phyloP scores from a whole-genome alignment of 2,113 vertebrate species.

The Apodemus sylvaticus region DNA sequence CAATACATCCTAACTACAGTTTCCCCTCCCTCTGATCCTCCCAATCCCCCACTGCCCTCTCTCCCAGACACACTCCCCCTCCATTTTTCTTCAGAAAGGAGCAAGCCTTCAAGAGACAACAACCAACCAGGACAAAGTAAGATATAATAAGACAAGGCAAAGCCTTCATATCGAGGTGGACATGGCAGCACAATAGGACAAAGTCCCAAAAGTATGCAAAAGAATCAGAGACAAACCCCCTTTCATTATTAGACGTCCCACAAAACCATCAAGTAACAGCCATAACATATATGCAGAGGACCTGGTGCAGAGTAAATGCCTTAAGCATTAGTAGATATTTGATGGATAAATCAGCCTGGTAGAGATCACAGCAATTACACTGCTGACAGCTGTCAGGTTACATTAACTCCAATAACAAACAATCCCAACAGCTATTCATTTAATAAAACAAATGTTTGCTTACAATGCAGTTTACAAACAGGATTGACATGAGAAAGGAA shows the following conservation, averaged over 20 bases:
- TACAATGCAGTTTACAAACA: background rate
- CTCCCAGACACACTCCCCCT: fast-evolving
- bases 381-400: background rate
- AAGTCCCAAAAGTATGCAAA: background rate
- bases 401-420: background rate
- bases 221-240: background rate
- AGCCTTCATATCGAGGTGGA: background rate
- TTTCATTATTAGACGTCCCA: background rate
- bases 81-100: background rate
- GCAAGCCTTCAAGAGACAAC: background rate
- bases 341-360: background rate
- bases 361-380: background rate
- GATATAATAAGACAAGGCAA: background rate
- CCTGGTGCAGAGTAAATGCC: background rate
- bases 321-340: background rate
- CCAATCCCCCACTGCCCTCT: background rate
- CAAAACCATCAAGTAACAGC: background rate
- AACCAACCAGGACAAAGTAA: background rate
- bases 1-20: background rate
- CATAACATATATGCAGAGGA: background rate
- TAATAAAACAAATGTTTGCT: background rate
- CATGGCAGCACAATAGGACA: background rate
- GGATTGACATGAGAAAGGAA: background rate
- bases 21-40: background rate
- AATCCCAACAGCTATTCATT: background rate